phyloP scores from a whole-genome alignment of 2,888 invertebrate genomes.

The Apodemia mormo region DNA sequence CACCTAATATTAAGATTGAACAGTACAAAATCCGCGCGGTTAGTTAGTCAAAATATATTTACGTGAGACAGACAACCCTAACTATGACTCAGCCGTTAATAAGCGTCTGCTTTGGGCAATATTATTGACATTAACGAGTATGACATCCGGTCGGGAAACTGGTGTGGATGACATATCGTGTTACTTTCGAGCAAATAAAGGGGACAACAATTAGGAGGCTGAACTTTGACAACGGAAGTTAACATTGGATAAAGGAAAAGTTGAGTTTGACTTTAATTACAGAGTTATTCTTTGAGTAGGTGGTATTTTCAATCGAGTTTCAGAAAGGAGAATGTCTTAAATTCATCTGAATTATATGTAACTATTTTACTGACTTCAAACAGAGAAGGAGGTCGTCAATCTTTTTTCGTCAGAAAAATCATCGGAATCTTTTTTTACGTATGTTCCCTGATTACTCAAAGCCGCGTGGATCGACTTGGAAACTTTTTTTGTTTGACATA shows the following conservation, averaged over 20 bases:
- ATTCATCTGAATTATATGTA: no score
- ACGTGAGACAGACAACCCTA: background rate
- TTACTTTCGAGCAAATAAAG: conserved; percentile 74
- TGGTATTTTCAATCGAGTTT: no score
- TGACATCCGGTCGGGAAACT: conserved; percentile 65
- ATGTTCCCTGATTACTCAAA: no score
- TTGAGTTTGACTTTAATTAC: conserved; percentile 8
- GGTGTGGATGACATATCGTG: conserved; percentile 67
- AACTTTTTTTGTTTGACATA: no score
- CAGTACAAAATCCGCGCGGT: background rate
- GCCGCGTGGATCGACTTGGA: no score
- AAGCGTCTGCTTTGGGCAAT: conserved; percentile 63
- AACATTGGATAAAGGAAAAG: conserved; percentile 35
- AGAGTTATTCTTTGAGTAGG: background rate
- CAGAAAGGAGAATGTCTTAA: no score
- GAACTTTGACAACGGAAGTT: conserved; percentile 55
- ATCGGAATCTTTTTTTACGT: no score
- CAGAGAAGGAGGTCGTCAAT: no score
- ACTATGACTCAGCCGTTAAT: conserved; percentile 67
- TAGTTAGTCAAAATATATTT: background rate
- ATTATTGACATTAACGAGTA: conserved; percentile 76
- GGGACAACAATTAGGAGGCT: conserved; percentile 68
- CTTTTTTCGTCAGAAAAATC: no score
- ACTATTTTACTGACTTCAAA: no score
- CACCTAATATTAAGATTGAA: background rate